These are phyloP conservation scores for Tragopan temminckii DNA, from an alignment of 2,797 vertebrate species.

Conservation along the genomic window DNA sequence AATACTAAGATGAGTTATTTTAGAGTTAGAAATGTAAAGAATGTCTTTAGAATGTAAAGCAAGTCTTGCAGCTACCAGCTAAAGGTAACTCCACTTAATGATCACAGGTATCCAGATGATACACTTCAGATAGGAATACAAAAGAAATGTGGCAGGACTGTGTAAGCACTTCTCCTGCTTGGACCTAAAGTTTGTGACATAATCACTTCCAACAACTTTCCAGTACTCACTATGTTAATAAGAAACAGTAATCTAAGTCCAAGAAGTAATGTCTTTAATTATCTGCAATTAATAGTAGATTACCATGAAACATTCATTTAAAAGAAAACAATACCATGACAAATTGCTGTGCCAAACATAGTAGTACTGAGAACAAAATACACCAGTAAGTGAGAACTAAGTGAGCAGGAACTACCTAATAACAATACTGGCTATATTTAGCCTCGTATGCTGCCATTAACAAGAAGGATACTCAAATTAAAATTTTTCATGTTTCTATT, in stretches of 20 bases:
- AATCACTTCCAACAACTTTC: background rate
- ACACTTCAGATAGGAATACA: background rate
- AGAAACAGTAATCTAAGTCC: accelerated
- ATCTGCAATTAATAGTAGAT: constrained; percentile 69
- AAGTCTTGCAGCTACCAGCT: background rate
- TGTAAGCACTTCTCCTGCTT: background rate
- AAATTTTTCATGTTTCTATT: background rate
- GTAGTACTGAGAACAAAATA: background rate
- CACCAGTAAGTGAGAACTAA: background rate
- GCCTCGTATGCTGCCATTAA: background rate
- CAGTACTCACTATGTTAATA: background rate
- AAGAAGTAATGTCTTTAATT: background rate
- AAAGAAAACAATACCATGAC: constrained; percentile 72
- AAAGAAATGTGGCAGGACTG: background rate
- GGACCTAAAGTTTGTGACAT: background rate
- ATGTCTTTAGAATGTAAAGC: background rate
- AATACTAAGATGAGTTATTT: background rate
- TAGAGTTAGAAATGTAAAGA: background rate
- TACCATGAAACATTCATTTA: constrained; percentile 72
- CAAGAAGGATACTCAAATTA: background rate
- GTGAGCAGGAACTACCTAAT: accelerated
- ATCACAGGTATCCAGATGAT: background rate
- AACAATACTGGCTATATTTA: background rate
- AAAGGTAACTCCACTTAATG: background rate
- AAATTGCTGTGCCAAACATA: constrained; percentile 52